Percentiles rank a stretch among this genome's conserved stretches.
Conservation (phyloP, 1,140 invertebrate species). For the Apis florea region DNA sequence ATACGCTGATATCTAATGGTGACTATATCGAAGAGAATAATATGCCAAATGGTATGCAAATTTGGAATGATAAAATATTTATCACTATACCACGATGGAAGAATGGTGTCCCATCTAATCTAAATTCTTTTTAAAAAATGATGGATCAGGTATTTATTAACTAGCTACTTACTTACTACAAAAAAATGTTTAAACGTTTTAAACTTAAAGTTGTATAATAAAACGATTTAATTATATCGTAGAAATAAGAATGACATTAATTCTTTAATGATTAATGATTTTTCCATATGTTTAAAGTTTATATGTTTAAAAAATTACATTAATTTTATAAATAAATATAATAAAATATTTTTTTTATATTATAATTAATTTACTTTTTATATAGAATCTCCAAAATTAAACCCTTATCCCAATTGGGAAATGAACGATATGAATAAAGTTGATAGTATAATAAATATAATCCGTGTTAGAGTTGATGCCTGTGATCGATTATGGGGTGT, state of each 20-base stretch:
- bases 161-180: no score
- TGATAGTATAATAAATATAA: conserved; percentile 85
- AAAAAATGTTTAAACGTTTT: no score
- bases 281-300: no score
- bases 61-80: conserved; percentile 89
- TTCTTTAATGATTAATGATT: no score
- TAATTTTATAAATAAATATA: no score
- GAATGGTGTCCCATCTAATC: conserved; percentile 85
- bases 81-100: conserved; percentile 90
- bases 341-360: no score
- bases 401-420: conserved; percentile 86
- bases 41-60: conserved; percentile 86
- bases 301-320: no score
- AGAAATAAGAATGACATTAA: no score
- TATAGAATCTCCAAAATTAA: conserved; percentile 82
- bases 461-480: conserved; percentile 84
- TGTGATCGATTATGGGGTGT: conserved; percentile 89
- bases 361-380: no score
- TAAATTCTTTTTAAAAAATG: conserved; percentile 83
- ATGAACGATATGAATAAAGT: conserved; percentile 80
- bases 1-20: conserved; percentile 83
- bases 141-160: conserved; percentile 35
- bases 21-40: conserved; percentile 86
- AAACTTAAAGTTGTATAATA: no score
- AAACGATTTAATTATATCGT: no score